Percentiles rank a stretch among this genome's conserved stretches.
phyloP scores from a whole-genome alignment of 2,888 invertebrate genomes.

The Protophormia terraenovae region DNA sequence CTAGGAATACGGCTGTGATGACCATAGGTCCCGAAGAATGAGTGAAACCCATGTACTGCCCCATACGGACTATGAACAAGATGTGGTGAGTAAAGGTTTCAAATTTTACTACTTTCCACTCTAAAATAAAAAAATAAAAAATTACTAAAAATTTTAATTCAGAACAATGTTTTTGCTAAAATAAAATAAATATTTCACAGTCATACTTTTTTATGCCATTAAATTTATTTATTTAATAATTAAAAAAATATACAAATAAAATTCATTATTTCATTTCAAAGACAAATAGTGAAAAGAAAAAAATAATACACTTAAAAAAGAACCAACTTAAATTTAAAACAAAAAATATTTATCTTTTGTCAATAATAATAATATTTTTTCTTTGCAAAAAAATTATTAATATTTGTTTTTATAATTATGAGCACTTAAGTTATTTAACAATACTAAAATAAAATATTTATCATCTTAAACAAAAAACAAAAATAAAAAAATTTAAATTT shows the following conservation, averaged over 20 bases:
- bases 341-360: neutral
- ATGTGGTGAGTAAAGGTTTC: slow-evolving; percentile 79
- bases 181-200: neutral
- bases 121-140: neutral
- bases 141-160: neutral
- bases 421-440: slow-evolving; percentile 28
- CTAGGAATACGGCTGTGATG: slow-evolving; percentile 82
- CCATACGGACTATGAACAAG: slow-evolving; percentile 80
- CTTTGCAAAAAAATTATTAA: neutral
- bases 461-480: no score
- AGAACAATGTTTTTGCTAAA: no score
- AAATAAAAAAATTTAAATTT: slow-evolving; percentile 84
- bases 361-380: neutral
- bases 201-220: neutral
- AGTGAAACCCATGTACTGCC: slow-evolving; percentile 80
- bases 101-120: neutral
- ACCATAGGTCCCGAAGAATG: slow-evolving; percentile 81
- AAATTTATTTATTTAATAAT: slow-evolving; percentile 11
- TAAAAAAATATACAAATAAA: slow-evolving; percentile 20
- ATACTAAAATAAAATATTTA: neutral
- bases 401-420: slow-evolving; percentile 26
- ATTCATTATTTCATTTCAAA: slow-evolving; percentile 1
- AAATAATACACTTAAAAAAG: slow-evolving; percentile 7
- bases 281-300: neutral
- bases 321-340: slow-evolving; percentile 8